These are phyloP conservation scores for Laspeyria flexula DNA, from an alignment of 2,888 invertebrate genomes.

Conservation along the genomic window DNA sequence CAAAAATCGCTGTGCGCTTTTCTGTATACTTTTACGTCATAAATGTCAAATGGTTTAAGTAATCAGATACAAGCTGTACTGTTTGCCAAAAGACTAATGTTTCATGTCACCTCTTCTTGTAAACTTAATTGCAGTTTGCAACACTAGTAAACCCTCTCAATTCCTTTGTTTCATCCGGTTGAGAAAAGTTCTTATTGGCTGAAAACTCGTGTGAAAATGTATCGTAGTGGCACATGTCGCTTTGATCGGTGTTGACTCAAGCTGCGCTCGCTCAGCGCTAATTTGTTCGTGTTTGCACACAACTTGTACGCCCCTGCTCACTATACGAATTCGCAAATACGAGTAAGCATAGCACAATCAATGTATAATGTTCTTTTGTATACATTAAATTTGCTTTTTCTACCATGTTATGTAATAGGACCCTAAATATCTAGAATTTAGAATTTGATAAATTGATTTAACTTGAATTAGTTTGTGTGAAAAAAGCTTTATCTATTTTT, in stretches of 20 bases:
- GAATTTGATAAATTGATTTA: too few relatives aligned
- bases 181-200: conserved; percentile 31
- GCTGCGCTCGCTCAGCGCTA: conserved; percentile 32
- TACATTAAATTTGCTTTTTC: too few relatives aligned
- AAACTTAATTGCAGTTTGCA: neutral
- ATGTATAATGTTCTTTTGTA: conserved; percentile 4
- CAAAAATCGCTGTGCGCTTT: too few relatives aligned
- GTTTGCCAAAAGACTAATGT: too few relatives aligned
- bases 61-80: too few relatives aligned
- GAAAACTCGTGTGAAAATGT: conserved; percentile 48
- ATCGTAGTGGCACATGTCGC: conserved; percentile 44
- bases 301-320: conserved; percentile 7
- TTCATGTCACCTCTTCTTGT: too few relatives aligned
- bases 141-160: neutral
- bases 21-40: too few relatives aligned
- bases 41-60: too few relatives aligned
- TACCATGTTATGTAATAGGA: too few relatives aligned
- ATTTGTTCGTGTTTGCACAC: conserved; percentile 47
- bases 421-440: too few relatives aligned
- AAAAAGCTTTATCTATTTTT: too few relatives aligned
- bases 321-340: conserved; percentile 16
- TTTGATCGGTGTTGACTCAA: conserved; percentile 53
- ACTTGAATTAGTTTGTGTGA: too few relatives aligned
- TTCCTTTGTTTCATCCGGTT: conserved; percentile 5
- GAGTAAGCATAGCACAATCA: conserved; percentile 4